Base-by-base conservation (phyloP, 2,797 vertebrate genomes). In the Masticophis lateralis region DNA sequence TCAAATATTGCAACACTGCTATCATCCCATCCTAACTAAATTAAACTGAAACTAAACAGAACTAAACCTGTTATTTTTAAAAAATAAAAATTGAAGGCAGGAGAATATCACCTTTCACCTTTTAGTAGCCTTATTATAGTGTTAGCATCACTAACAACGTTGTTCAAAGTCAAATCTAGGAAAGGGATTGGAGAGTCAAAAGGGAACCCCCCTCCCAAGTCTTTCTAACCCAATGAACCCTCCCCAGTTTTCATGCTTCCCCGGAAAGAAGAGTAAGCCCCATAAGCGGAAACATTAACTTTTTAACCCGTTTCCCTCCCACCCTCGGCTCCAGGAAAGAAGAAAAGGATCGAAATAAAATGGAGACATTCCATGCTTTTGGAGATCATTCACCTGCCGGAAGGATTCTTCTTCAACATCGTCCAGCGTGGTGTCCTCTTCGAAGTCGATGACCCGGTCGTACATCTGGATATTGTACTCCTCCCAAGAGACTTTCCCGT, bases 321-420 rank as follows among this genome's bases (percentile, higher is more conserved):
- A 11, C 1, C 5, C 2, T 87, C 7, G 11, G 11, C 47, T 86
- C 53, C 10, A 63, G 61, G 61, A 63, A 63, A 63, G 10, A 12
- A 63, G 12, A 61, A 25, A 10, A 61, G 9, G 7, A 61, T 63
- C 60, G 3, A 28, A 55, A 87, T 63, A 14, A 92, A n/a, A 11
- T 10, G 5, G 28, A 53, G 43, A 6, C 4, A 11, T 13, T 20
- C 22, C 12, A 18, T 11, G 66, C 13, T 69, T 69, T 18, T 2
- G 56, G 51, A 93, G 92, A 25, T 87, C 98, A 1, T 32, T 95
- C 97, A 99, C 99, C 96, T 98, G 98, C 97, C 98, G 97, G 91
- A 99, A 98, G 22, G 99, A 99, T 95, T 99, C 98, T 95, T 99
- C 98, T 93, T 99, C 99, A 1, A 98, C 97, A 95, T 99, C 98